Evolutionary conservation across 2,113 vertebrate species (phyloP), one percentile per base, ranked within the genome.

Genomic region (Silurus asotus): DNA sequence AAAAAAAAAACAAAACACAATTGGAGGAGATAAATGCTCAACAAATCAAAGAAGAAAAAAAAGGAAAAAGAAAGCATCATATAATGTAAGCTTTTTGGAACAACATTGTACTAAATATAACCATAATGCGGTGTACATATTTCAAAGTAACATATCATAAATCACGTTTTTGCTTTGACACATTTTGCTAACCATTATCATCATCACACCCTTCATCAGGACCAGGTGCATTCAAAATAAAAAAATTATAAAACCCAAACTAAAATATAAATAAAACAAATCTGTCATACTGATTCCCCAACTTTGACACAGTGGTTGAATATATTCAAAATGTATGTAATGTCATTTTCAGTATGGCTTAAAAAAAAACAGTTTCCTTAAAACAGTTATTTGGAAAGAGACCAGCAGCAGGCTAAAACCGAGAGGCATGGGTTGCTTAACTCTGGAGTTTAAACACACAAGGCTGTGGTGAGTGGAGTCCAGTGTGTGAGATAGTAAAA

Each of bases 281-380:
- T 23, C 37, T 25, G 25, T 56, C 10, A 49, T 20, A 53, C 23
- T 58, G 19, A 17, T 59, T 80, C 61, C 7, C 58, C 19, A 87
- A 83, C 25, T 45, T n/a, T 61, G 45, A 80, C 62, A 88, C 17
- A 59, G 9, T 49, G 48, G 49, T 75, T 65, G 83, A 17, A 55
- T 61, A 53, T 51, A 74, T 25, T 13, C 51, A 85, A 83, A 65
- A 55, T 69, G 53, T 62, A 72, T 19, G 7, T 20, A 25, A 51
- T 15, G 83, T 87, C 64, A 58, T 9, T 61, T 56, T 82, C n/a
- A 86, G 15, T 62, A 78, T 80, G 14, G 77, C 69, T 56, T 78
- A n/a, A 72, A 17, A 80, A 45, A 17, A 49, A n/a, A 64, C n/a
- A 58, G 67, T 56, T 62, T 82, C 78, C 83, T n/a, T 37, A 65